Conservation (phyloP, 2,888 invertebrate species). For the Trachelus stipa region DNA sequence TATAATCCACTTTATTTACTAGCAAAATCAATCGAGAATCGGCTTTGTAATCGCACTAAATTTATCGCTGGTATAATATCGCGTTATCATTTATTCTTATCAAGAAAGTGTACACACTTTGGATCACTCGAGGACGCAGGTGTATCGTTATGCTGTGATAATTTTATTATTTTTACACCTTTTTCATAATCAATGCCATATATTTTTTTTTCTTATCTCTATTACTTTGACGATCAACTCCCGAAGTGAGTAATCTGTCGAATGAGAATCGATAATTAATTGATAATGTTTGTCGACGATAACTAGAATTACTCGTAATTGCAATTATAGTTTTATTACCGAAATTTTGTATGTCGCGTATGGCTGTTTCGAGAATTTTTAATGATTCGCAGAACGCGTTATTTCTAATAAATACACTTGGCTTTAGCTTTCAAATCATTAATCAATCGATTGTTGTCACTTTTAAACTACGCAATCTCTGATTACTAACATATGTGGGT, state of each 20-base stretch:
- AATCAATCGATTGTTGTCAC: conserved; percentile 1
- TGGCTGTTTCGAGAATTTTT: neutral
- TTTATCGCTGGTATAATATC: neutral
- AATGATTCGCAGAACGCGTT: neutral
- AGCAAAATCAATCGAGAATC: neutral
- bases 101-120: neutral
- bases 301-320: neutral
- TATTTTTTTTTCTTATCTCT: neutral
- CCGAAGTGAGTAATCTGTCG: neutral
- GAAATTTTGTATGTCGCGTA: neutral
- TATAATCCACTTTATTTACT: neutral
- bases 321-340: neutral
- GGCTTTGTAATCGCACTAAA: neutral
- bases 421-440: neutral
- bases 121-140: neutral
- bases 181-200: neutral
- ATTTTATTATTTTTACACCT: neutral
- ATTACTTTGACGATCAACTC: neutral
- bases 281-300: neutral
- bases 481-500: neutral
- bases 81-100: neutral
- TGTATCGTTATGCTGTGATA: neutral
- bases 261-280: neutral
- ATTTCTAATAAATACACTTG: neutral
- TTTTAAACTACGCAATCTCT: neutral